These are phyloP conservation scores for Zonotrichia leucophrys DNA, from an alignment of 2,113 vertebrate genomes.

Conservation along the genomic window DNA sequence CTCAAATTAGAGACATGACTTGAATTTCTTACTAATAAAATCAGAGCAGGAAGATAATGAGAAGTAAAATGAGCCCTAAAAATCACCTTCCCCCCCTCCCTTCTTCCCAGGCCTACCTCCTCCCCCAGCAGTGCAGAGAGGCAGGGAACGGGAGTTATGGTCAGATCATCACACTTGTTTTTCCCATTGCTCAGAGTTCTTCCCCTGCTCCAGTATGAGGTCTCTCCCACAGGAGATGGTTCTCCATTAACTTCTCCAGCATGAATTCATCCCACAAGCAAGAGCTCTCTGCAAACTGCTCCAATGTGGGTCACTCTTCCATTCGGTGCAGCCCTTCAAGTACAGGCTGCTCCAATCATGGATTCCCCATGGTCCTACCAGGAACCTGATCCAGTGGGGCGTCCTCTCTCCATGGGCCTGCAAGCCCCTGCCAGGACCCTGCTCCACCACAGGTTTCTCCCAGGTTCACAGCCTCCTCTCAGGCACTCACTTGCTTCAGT, in stretches of 20 bases:
- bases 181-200: neutral
- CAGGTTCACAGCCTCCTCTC: neutral
- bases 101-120: neutral
- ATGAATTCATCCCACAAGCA: rapidly evolving
- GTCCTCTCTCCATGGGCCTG: neutral
- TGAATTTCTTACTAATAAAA: neutral
- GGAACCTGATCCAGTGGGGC: rapidly evolving
- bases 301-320: neutral
- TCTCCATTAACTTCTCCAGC: rapidly evolving
- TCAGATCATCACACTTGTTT: neutral
- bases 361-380: neutral
- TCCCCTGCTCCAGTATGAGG: neutral
- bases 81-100: neutral
- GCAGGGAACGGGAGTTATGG: neutral
- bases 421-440: neutral
- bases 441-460: neutral
- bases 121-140: neutral
- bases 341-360: neutral
- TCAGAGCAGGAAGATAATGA: neutral
- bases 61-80: neutral
- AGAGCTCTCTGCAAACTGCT: neutral
- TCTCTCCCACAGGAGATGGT: no score
- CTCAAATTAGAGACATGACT: neutral
- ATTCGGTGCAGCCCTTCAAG: neutral
- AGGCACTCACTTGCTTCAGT: rapidly evolving